Percentiles rank a stretch among this genome's conserved stretches.
Evolutionary conservation across 2,113 vertebrate species (phyloP).

Genomic region (Aleadryas rufinucha): DNA sequence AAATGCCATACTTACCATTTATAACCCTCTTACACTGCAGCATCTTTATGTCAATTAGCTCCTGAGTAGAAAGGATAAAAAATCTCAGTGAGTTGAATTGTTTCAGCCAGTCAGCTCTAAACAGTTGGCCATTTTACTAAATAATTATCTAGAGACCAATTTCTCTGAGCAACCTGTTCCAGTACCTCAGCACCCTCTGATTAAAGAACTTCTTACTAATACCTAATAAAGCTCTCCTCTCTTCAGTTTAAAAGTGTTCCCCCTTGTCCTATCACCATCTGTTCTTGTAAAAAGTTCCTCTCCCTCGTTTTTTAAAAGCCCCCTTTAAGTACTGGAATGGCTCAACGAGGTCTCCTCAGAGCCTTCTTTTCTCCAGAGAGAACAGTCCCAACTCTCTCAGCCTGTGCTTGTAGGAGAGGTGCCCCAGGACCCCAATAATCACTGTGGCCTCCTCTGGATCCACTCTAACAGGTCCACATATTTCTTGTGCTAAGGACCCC

Average conservation of each 20-base stretch:
- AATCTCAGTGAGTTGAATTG: neutral
- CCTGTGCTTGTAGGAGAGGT: neutral
- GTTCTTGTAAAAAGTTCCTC: neutral
- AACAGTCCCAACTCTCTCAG: neutral
- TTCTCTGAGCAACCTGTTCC: neutral
- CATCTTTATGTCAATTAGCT: constrained; percentile 97
- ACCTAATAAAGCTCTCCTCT: neutral
- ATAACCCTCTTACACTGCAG: constrained; percentile 86
- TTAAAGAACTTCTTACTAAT: neutral
- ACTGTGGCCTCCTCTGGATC: neutral
- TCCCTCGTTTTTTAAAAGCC: neutral
- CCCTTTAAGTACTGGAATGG: neutral
- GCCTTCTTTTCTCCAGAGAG: neutral
- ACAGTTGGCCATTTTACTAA: neutral
- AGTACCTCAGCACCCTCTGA: neutral
- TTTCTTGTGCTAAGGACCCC: neutral
- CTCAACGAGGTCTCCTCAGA: neutral
- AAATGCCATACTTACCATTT: constrained; percentile 79
- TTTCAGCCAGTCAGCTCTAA: neutral
- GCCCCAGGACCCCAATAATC: neutral
- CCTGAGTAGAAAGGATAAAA: constrained; percentile 71
- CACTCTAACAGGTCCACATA: neutral
- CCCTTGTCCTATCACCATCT: no score
- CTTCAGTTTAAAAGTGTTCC: neutral
- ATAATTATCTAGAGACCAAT: neutral